Conservation (phyloP, 2,113 vertebrate species). For the Passerina amoena region DNA sequence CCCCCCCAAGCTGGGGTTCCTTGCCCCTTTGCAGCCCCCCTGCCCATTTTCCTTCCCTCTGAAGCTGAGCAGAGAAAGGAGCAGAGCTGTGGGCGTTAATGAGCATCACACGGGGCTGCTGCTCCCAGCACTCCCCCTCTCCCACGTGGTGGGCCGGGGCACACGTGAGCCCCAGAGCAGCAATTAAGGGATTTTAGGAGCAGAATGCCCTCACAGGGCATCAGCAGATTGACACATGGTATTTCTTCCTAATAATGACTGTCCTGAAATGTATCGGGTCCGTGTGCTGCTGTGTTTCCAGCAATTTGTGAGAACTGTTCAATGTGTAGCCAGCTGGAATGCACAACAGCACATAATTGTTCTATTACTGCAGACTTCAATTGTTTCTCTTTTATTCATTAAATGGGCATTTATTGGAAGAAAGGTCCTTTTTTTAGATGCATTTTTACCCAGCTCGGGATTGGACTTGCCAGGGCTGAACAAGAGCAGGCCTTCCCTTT, state of each 20-base stretch:
- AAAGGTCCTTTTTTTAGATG: constrained; percentile 61
- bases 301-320: constrained; percentile 42
- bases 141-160: rapidly evolving
- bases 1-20: background rate
- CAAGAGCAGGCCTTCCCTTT: constrained; percentile 38
- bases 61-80: background rate
- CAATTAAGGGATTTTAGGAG: constrained; percentile 51
- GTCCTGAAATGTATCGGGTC: background rate
- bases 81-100: background rate
- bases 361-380: constrained; percentile 48
- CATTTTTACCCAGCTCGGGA: constrained; percentile 59
- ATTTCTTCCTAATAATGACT: constrained; percentile 23
- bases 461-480: constrained; percentile 44
- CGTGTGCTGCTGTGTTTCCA: background rate
- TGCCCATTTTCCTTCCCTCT: background rate
- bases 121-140: background rate
- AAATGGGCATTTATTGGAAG: constrained; percentile 62
- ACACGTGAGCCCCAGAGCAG: background rate
- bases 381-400: constrained; percentile 66
- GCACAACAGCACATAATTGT: constrained; percentile 48
- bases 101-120: background rate
- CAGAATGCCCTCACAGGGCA: constrained; percentile 3
- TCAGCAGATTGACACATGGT: constrained; percentile 48
- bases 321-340: constrained; percentile 52
- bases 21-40: background rate